These are phyloP conservation scores for Aphidius colemani DNA, from an alignment of 2,888 invertebrate genomes.

Conservation along the genomic window DNA sequence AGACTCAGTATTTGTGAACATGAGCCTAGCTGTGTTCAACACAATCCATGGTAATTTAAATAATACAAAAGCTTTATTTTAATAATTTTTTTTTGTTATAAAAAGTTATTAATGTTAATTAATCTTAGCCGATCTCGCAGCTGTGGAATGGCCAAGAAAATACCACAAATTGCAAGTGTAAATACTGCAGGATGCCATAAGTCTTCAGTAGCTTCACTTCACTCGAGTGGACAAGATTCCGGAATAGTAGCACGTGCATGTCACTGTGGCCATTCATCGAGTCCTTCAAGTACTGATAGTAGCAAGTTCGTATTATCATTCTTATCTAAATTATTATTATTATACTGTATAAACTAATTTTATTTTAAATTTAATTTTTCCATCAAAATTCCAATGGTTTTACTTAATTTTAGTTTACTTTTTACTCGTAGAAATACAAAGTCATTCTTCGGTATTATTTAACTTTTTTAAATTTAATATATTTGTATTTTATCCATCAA, in stretches of 20 bases:
- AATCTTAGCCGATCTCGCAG: constrained; percentile 34
- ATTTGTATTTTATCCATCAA: not conserved
- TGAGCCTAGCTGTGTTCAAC: constrained; percentile 51
- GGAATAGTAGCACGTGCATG: constrained; percentile 71
- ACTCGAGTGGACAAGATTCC: constrained; percentile 83
- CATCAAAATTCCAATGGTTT: not conserved
- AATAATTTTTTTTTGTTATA: not conserved
- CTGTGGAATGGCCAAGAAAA: constrained; percentile 46
- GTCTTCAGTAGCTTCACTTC: constrained; percentile 78
- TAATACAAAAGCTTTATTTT: not conserved
- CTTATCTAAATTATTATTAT: not conserved
- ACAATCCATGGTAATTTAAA: constrained; percentile 44
- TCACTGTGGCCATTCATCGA: constrained; percentile 71
- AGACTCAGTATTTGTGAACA: constrained; percentile 51
- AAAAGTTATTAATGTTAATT: not conserved
- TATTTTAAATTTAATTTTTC: not conserved
- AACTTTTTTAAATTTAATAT: not conserved
- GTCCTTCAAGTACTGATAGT: constrained; percentile 72
- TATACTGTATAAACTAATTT: constrained; percentile 3
- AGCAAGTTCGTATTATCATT: constrained; percentile 66
- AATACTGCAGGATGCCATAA: constrained; percentile 63
- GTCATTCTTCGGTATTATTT: not conserved
- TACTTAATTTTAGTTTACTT: constrained; percentile 1
- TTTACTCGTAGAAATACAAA: not conserved
- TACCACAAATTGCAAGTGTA: constrained; percentile 37